These are phyloP conservation scores for Salarias fasciatus DNA, from an alignment of 2,797 vertebrate genomes.

Conservation along the genomic window DNA sequence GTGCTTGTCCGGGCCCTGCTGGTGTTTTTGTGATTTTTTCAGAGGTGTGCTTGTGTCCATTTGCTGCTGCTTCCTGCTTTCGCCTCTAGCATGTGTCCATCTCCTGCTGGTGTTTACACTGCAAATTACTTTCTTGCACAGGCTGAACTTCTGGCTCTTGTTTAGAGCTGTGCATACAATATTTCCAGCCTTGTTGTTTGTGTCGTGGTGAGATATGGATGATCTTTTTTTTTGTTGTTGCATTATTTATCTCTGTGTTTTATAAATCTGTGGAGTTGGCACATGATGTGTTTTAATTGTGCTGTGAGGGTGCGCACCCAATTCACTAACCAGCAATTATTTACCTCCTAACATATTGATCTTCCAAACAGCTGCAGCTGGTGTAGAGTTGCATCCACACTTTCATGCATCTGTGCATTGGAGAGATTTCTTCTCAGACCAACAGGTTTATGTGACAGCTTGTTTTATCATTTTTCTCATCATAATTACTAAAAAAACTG, in stretches of 20 bases:
- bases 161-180: background rate
- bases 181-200: constrained; percentile 1
- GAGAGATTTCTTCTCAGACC: background rate
- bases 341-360: background rate
- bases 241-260: background rate
- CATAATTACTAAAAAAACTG: too few relatives aligned
- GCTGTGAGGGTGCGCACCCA: background rate
- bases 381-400: background rate
- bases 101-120: constrained; percentile 3
- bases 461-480: too few relatives aligned
- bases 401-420: background rate
- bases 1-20: background rate
- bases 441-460: too few relatives aligned
- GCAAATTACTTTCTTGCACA: background rate
- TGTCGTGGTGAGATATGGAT: background rate
- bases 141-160: background rate
- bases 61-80: background rate
- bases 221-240: constrained; percentile 2
- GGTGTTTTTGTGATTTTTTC: background rate
- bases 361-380: background rate
- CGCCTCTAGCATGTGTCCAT: background rate
- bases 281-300: background rate
- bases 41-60: background rate
- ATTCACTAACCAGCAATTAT: background rate
- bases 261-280: background rate